A percentile compares a stretch with the other conserved stretches of the same genome.
Evolutionary conservation across 2,113 vertebrate genomes (phyloP).

Genomic region (Paralichthys olivaceus): DNA sequence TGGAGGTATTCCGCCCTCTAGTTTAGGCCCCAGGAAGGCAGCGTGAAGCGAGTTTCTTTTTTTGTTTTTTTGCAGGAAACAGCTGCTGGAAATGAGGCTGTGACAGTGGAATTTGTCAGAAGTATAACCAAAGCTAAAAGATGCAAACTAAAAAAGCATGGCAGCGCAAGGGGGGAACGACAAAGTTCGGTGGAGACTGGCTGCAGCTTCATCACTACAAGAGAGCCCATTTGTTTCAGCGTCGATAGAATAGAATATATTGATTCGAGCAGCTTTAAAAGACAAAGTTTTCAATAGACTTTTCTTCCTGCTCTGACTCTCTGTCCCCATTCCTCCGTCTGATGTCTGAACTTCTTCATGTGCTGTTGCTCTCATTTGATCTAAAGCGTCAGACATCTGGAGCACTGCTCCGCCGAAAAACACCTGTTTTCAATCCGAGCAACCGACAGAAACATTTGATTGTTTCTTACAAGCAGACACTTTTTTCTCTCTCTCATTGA

Average conservation of each 20-base stretch:
- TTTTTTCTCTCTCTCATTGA: slow-evolving; percentile 47
- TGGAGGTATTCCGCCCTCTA: no score
- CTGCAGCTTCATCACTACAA: no score
- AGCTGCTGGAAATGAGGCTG: background rate
- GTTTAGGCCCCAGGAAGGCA: no score
- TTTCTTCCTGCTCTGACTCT: slow-evolving; percentile 12
- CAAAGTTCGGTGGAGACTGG: background rate
- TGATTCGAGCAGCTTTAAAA: background rate
- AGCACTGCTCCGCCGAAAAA: slow-evolving; percentile 51
- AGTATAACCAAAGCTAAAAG: background rate
- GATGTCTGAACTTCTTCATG: slow-evolving; percentile 68
- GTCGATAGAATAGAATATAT: background rate
- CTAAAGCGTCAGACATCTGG: slow-evolving; percentile 79
- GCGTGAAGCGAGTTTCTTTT: no score
- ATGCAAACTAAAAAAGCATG: background rate
- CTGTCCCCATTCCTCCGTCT: slow-evolving; percentile 45
- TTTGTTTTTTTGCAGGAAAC: background rate
- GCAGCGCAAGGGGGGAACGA: background rate
- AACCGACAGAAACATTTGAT: slow-evolving; percentile 75
- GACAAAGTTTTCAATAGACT: background rate
- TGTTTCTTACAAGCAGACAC: slow-evolving; percentile 66
- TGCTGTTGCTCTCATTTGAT: slow-evolving; percentile 75
- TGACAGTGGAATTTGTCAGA: slow-evolving; percentile 10
- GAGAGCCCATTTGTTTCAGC: background rate
- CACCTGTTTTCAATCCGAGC: slow-evolving; percentile 85